Percentiles rank a stretch among this genome's conserved stretches.
Evolutionary conservation across 2,888 invertebrate species (phyloP).

Genomic region (Sarcophaga variegata): DNA sequence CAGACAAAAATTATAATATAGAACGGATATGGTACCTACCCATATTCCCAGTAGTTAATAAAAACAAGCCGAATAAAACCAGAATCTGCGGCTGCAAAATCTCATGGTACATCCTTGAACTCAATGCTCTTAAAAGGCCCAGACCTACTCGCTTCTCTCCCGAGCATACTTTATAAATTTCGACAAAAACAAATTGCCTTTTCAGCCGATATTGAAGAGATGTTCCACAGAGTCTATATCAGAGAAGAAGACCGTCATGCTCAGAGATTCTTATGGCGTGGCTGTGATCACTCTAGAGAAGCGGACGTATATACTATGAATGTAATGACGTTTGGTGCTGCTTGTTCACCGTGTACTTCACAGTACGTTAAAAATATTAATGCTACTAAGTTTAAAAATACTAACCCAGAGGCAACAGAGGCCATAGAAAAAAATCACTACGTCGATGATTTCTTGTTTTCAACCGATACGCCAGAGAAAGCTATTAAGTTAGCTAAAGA

Average conservation of each 20-base stretch:
- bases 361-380: conserved; percentile 32
- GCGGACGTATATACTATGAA: conserved; percentile 28
- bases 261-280: conserved; percentile 47
- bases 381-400: conserved; percentile 1
- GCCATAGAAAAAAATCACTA: conserved; percentile 34
- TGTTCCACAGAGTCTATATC: conserved; percentile 61
- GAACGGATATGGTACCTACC: conserved; percentile 23
- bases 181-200: conserved; percentile 73
- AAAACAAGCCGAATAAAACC: too few species aligned
- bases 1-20: conserved; percentile 42
- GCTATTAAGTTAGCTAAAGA: too few species aligned
- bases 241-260: conserved; percentile 42
- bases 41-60: too few species aligned
- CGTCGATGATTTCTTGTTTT: conserved; percentile 25
- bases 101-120: conserved; percentile 71
- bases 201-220: conserved; percentile 26
- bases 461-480: neutral
- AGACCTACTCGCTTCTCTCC: conserved; percentile 73
- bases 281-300: neutral
- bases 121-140: conserved; percentile 70
- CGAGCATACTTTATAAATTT: conserved; percentile 76
- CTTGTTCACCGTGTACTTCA: conserved; percentile 23
- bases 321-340: conserved; percentile 24
- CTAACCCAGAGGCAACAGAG: neutral
- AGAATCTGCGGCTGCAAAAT: neutral